phyloP scores from a whole-genome alignment of 1,140 invertebrate species.

The Polypedilum pembai region DNA sequence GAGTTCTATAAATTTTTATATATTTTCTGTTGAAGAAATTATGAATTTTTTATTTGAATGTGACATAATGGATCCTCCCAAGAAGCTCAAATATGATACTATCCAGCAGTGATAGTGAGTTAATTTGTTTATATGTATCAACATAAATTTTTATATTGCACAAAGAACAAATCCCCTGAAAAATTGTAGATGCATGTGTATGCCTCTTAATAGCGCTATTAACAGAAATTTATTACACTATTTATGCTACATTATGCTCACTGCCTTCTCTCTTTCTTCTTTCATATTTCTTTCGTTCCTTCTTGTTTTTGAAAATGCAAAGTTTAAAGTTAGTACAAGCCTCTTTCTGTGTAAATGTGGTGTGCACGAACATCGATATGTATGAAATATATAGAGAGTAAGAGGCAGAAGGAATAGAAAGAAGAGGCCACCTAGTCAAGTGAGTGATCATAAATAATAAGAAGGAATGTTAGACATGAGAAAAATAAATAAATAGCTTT shows the following conservation, averaged over 20 bases:
- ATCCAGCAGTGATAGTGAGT: too few relatives aligned
- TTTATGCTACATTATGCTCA: slow-evolving; percentile 7
- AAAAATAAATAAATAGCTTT: not conserved
- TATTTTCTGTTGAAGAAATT: too few relatives aligned
- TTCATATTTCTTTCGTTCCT: not conserved
- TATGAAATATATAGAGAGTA: not conserved
- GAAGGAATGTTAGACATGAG: not conserved
- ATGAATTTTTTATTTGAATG: too few relatives aligned
- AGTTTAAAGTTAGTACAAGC: too few relatives aligned
- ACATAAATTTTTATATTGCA: too few relatives aligned
- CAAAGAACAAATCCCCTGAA: too few relatives aligned
- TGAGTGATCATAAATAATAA: slow-evolving; percentile 11
- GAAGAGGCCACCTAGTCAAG: not conserved
- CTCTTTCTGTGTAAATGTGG: too few relatives aligned
- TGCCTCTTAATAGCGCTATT: not conserved
- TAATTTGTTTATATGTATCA: too few relatives aligned
- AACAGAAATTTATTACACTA: slow-evolving; percentile 1
- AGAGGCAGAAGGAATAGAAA: not conserved
- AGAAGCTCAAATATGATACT: too few relatives aligned
- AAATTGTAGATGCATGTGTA: not conserved
- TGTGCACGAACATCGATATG: too few relatives aligned
- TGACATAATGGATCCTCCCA: too few relatives aligned
- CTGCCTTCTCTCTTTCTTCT: not conserved
- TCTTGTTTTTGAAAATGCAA: not conserved
- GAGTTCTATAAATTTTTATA: too few relatives aligned